Percentiles rank a stretch among this genome's conserved stretches.
Conservation (phyloP, 2,797 vertebrate genomes). For the Amblyraja radiata region DNA sequence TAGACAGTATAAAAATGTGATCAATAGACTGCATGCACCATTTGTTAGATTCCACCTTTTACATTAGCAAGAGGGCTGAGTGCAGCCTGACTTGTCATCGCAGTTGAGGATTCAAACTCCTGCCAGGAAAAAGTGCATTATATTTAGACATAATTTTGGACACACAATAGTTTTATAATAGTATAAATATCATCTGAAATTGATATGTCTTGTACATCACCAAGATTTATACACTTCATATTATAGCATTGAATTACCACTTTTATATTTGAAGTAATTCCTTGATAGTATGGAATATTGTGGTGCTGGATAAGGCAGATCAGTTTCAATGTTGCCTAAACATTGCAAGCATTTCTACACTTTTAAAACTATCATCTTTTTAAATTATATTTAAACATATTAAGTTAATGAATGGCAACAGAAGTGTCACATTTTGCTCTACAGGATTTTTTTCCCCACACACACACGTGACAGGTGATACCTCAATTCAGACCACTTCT, state of each 20-base stretch:
- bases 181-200: not conserved
- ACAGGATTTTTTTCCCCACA: not conserved
- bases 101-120: constrained; percentile 12
- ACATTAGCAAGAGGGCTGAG: not conserved
- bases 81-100: not conserved
- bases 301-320: not conserved
- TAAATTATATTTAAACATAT: constrained; percentile 8
- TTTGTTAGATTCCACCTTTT: not conserved
- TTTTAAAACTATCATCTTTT: not conserved
- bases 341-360: not conserved
- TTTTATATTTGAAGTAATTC: not conserved
- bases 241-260: not conserved
- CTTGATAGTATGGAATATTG: not conserved
- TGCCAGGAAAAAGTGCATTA: not conserved
- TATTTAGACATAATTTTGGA: constrained; percentile 27
- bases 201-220: not conserved
- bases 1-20: not conserved
- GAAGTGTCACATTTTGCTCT: constrained; percentile 13
- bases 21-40: not conserved
- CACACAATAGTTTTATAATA: not conserved
- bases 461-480: not conserved
- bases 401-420: constrained; percentile 12
- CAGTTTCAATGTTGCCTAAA: not conserved
- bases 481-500: not conserved
- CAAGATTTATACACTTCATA: not conserved